Evolutionary conservation across 2,797 vertebrate species (phyloP).

Genomic region (Graptemys geographica): DNA sequence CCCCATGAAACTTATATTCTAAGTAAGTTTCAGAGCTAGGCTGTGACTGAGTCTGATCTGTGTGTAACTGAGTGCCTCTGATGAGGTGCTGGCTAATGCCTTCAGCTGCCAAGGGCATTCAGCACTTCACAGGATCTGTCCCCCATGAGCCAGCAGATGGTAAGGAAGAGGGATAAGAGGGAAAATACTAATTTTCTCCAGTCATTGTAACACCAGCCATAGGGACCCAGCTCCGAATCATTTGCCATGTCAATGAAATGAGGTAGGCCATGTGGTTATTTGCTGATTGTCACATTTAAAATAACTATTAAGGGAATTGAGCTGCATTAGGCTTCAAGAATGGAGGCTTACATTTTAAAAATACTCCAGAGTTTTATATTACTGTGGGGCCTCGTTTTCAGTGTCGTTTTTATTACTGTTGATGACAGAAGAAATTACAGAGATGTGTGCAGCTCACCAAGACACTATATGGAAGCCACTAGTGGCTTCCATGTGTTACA

Average conservation of each 20-base stretch:
- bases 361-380: neutral
- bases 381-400: neutral
- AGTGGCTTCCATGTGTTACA: neutral
- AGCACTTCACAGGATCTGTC: neutral
- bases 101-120: neutral
- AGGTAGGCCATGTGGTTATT: neutral
- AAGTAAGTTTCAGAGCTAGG: neutral
- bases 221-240: neutral
- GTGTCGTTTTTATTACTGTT: neutral
- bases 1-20: neutral
- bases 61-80: neutral
- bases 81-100: neutral
- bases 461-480: neutral
- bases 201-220: neutral
- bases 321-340: neutral
- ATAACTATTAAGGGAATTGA: neutral
- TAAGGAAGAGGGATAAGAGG: neutral
- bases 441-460: neutral
- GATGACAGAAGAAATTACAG: neutral
- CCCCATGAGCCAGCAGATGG: neutral
- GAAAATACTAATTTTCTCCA: neutral
- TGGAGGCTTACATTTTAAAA: neutral
- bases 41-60: neutral
- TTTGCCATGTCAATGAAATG: neutral
- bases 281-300: neutral